These are phyloP conservation scores for Scaptodrosophila latifasciaeformis DNA, from an alignment of 2,888 invertebrate species.

Conservation along the genomic window DNA sequence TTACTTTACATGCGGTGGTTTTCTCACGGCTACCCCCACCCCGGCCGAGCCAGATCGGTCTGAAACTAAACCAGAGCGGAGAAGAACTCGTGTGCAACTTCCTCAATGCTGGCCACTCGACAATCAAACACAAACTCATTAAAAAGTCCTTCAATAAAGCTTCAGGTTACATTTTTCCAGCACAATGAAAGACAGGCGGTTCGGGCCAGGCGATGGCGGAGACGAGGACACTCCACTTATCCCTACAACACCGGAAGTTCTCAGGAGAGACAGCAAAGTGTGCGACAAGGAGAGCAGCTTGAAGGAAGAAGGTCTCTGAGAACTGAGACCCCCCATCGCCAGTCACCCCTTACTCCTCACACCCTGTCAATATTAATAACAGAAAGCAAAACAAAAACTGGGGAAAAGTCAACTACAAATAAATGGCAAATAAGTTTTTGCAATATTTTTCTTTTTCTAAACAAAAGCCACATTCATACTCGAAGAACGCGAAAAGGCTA, in stretches of 20 bases:
- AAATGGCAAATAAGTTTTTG: constrained; percentile 60
- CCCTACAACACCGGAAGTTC: constrained; percentile 50
- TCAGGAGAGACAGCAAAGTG: constrained; percentile 2
- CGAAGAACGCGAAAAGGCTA: constrained; percentile 49
- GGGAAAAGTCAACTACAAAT: constrained; percentile 52
- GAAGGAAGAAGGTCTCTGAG: constrained; percentile 37
- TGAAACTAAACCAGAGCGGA: background rate
- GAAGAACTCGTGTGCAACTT: constrained; percentile 20
- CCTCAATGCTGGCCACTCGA: constrained; percentile 18
- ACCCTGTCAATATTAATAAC: constrained; percentile 58
- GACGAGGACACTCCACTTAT: constrained; percentile 35
- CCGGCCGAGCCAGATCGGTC: too few species aligned
- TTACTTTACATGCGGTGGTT: constrained; percentile 14
- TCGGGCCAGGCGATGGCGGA: constrained; percentile 7
- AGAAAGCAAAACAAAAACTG: constrained; percentile 4
- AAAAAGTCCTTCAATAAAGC: constrained; percentile 60
- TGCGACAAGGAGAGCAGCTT: constrained; percentile 56
- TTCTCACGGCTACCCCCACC: constrained; percentile 12
- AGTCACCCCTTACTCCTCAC: too few species aligned
- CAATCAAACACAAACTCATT: constrained; percentile 59
- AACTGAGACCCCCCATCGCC: constrained; percentile 14
- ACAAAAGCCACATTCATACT: constrained; percentile 27
- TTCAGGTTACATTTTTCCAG: constrained; percentile 59
- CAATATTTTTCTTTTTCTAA: constrained; percentile 46
- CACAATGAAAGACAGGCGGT: constrained; percentile 25